These are phyloP conservation scores for Ellobius talpinus DNA, from an alignment of 2,113 vertebrate genomes.

Conservation along the genomic window DNA sequence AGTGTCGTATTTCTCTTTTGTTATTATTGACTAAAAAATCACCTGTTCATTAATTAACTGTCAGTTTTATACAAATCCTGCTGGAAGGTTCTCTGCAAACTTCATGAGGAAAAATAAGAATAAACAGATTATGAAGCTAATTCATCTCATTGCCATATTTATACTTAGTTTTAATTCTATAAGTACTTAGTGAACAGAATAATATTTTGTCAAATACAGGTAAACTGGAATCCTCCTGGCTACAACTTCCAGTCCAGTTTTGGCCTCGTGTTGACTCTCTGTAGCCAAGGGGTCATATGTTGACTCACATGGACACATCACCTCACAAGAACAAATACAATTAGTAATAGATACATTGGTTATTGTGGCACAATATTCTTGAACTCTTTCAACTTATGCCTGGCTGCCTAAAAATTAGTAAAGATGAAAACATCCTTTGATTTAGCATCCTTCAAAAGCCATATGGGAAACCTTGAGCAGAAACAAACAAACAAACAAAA, in stretches of 20 bases:
- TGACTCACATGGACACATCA: not conserved
- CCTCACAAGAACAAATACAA: constrained; percentile 25
- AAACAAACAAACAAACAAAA: not conserved
- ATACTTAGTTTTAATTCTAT: constrained; percentile 7
- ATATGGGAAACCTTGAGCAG: not conserved
- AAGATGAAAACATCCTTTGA: not conserved
- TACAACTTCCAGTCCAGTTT: not conserved
- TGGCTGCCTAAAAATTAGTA: not conserved
- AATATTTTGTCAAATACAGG: not conserved
- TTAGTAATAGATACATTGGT: not conserved
- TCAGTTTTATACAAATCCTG: not conserved
- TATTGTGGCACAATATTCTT: not conserved
- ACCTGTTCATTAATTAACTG: not conserved
- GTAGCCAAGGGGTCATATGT: no score
- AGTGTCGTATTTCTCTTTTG: not conserved
- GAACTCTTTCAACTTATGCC: not conserved
- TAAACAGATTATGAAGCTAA: not conserved
- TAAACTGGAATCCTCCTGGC: not conserved
- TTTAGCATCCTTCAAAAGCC: not conserved
- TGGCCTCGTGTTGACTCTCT: not conserved
- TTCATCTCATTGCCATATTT: constrained; percentile 19
- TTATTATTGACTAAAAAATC: not conserved
- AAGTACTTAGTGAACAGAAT: not conserved
- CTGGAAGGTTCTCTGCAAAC: not conserved
- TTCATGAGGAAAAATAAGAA: not conserved